A percentile compares a stretch with the other conserved stretches of the same genome.
Conservation (phyloP, 1,140 invertebrate species). For the Drosophila lowei region DNA sequence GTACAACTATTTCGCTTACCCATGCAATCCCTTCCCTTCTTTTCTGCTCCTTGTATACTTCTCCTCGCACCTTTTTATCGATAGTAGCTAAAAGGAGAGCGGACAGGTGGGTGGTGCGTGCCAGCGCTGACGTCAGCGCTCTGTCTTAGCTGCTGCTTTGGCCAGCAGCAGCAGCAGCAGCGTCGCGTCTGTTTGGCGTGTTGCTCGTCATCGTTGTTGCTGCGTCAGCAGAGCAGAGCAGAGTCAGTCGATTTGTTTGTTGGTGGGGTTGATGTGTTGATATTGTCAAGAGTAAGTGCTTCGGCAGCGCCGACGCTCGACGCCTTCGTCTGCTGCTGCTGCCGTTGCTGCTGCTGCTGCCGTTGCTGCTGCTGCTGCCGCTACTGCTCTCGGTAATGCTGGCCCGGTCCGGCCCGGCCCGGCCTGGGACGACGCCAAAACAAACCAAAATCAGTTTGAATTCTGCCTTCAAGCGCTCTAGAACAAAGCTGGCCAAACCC, state of each 20-base stretch:
- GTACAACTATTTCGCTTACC: too few relatives aligned
- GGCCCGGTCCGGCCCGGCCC: too few relatives aligned
- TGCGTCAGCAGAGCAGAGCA: too few relatives aligned
- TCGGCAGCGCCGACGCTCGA: slow-evolving; percentile 21
- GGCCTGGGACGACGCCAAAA: slow-evolving; percentile 51
- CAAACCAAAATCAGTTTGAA: slow-evolving; percentile 73
- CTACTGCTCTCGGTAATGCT: slow-evolving; percentile 2
- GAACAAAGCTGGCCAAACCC: slow-evolving; percentile 41
- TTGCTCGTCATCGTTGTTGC: too few relatives aligned
- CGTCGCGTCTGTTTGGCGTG: too few relatives aligned
- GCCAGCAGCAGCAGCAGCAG: background rate
- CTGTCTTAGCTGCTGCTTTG: background rate
- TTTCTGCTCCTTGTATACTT: too few relatives aligned
- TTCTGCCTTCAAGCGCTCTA: slow-evolving; percentile 75
- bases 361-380: background rate
- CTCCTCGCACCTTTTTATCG: too few relatives aligned
- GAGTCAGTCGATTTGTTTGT: background rate
- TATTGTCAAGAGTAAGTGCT: background rate
- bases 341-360: slow-evolving; percentile 5
- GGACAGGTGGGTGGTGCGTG: too few relatives aligned
- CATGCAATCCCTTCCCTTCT: too few relatives aligned
- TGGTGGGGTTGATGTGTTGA: background rate
- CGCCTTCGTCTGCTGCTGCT: slow-evolving; percentile 14
- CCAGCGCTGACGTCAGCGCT: too few relatives aligned
- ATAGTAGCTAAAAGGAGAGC: too few relatives aligned